phyloP scores from a whole-genome alignment of 2,888 invertebrate species.

The Eupithecia tripunctaria region DNA sequence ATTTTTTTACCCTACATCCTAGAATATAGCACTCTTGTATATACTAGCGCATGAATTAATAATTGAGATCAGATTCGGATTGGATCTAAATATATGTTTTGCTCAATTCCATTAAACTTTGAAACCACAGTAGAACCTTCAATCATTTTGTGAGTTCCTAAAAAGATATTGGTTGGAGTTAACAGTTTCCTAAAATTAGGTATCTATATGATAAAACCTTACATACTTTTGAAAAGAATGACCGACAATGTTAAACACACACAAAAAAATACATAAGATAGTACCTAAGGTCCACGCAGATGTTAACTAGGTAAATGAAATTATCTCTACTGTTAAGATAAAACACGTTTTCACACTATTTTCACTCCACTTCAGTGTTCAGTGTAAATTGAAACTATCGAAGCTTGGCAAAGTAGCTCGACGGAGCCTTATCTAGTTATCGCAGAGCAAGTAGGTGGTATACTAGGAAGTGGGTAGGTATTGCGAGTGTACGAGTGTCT shows the following conservation, averaged over 20 bases:
- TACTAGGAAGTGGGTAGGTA: background rate
- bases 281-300: background rate
- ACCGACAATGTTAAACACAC: too few species aligned
- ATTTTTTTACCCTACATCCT: background rate
- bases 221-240: background rate
- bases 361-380: conserved; percentile 9
- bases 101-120: background rate
- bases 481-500: background rate
- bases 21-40: background rate
- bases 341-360: conserved; percentile 9
- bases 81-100: background rate
- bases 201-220: background rate
- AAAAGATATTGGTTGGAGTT: background rate
- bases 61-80: background rate
- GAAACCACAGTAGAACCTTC: background rate
- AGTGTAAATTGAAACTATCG: conserved; percentile 16
- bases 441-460: conserved; percentile 8
- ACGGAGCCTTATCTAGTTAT: conserved; percentile 19
- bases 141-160: background rate
- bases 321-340: background rate
- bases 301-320: background rate
- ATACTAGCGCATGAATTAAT: too few species aligned
- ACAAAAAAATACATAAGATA: background rate
- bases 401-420: conserved; percentile 15
- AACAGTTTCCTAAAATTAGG: background rate